Evolutionary conservation across 2,888 invertebrate species (phyloP).

Genomic region (Dichetophora obliterata): DNA sequence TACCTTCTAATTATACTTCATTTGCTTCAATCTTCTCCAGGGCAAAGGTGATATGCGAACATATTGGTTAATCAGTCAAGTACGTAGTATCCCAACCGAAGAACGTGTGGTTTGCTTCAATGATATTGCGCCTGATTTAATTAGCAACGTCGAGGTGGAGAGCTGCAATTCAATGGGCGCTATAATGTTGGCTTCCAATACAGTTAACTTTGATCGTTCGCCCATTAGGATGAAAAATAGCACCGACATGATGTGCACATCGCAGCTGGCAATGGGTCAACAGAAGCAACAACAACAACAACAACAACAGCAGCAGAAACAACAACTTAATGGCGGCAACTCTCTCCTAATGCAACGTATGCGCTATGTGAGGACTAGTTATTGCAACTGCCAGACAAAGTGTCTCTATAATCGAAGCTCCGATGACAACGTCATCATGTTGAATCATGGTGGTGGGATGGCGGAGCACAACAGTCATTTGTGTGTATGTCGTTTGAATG

Average conservation of each 20-base stretch:
- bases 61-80: constrained; percentile 87
- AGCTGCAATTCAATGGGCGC: constrained; percentile 40
- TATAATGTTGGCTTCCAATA: constrained; percentile 22
- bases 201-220: not conserved
- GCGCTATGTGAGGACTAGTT: constrained; percentile 48
- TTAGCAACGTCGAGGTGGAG: constrained; percentile 62
- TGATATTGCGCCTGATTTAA: constrained; percentile 63
- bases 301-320: constrained; percentile 21
- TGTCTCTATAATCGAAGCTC: constrained; percentile 63
- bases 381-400: constrained; percentile 63
- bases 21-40: constrained; percentile 78
- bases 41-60: constrained; percentile 91
- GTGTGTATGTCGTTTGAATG: constrained; percentile 60
- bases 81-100: constrained; percentile 50
- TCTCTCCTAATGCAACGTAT: constrained; percentile 19
- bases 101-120: constrained; percentile 41
- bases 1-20: no score
- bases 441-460: constrained; percentile 24
- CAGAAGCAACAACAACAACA: constrained; percentile 11
- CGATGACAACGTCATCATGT: constrained; percentile 60
- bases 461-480: constrained; percentile 55
- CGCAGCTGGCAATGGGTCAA: not conserved
- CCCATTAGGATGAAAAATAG: not conserved
- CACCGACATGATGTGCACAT: not conserved
- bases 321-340: constrained; percentile 39